A percentile compares a stretch with the other conserved stretches of the same genome.
Conservation (phyloP, 2,797 vertebrate species). For the Peromyscus melanophrys region DNA sequence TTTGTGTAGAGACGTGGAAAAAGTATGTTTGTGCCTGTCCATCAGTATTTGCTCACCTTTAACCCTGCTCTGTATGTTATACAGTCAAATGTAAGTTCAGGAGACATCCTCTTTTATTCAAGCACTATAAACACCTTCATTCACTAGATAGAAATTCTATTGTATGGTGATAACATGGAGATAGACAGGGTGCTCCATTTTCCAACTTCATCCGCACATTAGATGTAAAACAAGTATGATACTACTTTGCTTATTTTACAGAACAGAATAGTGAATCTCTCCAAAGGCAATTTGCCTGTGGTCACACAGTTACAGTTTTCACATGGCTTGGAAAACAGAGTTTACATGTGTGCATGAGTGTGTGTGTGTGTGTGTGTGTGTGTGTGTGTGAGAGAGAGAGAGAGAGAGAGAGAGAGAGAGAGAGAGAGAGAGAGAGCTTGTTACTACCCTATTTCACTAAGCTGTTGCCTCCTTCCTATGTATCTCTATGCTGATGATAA, state of each 20-base stretch:
- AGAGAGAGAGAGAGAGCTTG: too few relatives aligned
- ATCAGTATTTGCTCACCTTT: background rate
- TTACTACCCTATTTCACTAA: background rate
- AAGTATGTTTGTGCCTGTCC: background rate
- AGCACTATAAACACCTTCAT: background rate
- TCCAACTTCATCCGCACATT: background rate
- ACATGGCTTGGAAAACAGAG: slow-evolving; percentile 34
- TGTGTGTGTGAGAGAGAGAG: background rate
- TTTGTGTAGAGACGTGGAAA: background rate
- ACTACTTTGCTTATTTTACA: background rate
- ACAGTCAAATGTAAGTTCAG: background rate
- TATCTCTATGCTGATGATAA: background rate
- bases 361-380: background rate
- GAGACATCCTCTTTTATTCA: background rate
- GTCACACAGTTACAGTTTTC: background rate
- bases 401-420: too few relatives aligned
- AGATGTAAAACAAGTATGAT: background rate
- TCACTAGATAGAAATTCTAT: background rate
- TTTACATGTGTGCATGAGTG: background rate
- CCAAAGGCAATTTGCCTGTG: background rate
- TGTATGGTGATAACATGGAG: background rate
- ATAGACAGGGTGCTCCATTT: background rate
- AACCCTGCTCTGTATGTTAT: background rate
- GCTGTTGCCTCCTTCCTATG: background rate
- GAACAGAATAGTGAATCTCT: background rate